phyloP scores from a whole-genome alignment of 2,888 invertebrate species.

The Carterocephalus palaemon region DNA sequence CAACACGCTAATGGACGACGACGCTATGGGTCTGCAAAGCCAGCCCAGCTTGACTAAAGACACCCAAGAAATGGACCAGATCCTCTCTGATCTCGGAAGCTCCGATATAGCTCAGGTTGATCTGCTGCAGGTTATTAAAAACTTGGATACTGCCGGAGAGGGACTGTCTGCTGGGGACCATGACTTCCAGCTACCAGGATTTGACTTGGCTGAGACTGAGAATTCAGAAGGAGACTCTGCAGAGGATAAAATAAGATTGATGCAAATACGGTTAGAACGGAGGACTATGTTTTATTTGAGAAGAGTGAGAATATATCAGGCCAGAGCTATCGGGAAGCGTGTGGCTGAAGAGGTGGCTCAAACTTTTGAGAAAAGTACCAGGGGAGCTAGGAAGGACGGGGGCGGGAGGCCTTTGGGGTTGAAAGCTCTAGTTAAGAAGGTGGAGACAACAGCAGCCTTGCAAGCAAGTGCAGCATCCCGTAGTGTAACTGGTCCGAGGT shows the following conservation, averaged over 20 bases:
- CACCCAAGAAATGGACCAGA: conserved; percentile 82
- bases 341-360: conserved; percentile 86
- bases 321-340: conserved; percentile 86
- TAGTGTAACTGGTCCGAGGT: conserved; percentile 58
- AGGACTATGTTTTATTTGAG: conserved; percentile 85
- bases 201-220: conserved; percentile 71
- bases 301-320: conserved; percentile 87
- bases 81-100: conserved; percentile 79
- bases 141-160: conserved; percentile 80
- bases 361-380: conserved; percentile 83
- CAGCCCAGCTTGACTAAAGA: conserved; percentile 78
- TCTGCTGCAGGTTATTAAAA: conserved; percentile 87
- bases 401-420: conserved; percentile 64
- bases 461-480: conserved; percentile 67
- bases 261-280: conserved; percentile 82
- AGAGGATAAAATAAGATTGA: conserved; percentile 73
- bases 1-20: conserved; percentile 79
- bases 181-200: conserved; percentile 68
- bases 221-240: conserved; percentile 73
- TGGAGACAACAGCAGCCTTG: conserved; percentile 65
- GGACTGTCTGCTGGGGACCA: conserved; percentile 63
- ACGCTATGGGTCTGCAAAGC: conserved; percentile 78
- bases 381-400: conserved; percentile 82
- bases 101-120: conserved; percentile 82
- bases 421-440: conserved; percentile 65